These are phyloP conservation scores for Sebastes nivosus DNA, from an alignment of 2,797 vertebrate genomes.

Conservation along the genomic window DNA sequence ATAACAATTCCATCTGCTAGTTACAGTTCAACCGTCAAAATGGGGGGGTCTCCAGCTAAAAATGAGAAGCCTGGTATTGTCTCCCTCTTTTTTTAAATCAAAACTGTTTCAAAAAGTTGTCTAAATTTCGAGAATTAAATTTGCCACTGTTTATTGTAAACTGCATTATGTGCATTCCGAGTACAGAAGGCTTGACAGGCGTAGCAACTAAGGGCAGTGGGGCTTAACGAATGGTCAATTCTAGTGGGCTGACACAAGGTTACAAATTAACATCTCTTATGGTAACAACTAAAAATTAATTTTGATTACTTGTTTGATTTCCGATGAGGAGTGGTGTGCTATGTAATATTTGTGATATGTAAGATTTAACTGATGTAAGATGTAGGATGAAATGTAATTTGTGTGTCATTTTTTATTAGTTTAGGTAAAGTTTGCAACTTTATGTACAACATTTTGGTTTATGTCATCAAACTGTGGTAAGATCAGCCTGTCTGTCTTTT, in stretches of 20 bases:
- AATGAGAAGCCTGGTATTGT: neutral
- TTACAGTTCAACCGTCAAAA: neutral
- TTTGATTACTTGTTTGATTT: neutral
- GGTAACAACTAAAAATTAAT: rapidly evolving
- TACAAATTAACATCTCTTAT: neutral
- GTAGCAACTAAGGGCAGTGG: no score
- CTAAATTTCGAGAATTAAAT: no score
- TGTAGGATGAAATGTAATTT: neutral
- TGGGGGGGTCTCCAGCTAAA: no score
- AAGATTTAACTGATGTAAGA: no score
- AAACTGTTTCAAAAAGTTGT: neutral
- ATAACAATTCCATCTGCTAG: neutral
- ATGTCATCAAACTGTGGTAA: neutral
- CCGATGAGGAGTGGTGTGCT: neutral
- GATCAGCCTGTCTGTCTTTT: neutral
- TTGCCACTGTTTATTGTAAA: no score
- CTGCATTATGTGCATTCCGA: neutral
- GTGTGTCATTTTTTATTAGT: neutral
- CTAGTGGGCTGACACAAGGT: neutral
- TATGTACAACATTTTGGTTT: neutral
- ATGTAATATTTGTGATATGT: no score
- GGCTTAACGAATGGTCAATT: neutral
- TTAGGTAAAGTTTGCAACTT: neutral
- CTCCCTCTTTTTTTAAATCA: neutral
- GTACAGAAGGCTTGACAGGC: neutral